A percentile compares a stretch with the other conserved stretches of the same genome.
phyloP scores from a whole-genome alignment of 2,113 vertebrate genomes.

The Galbula dea region DNA sequence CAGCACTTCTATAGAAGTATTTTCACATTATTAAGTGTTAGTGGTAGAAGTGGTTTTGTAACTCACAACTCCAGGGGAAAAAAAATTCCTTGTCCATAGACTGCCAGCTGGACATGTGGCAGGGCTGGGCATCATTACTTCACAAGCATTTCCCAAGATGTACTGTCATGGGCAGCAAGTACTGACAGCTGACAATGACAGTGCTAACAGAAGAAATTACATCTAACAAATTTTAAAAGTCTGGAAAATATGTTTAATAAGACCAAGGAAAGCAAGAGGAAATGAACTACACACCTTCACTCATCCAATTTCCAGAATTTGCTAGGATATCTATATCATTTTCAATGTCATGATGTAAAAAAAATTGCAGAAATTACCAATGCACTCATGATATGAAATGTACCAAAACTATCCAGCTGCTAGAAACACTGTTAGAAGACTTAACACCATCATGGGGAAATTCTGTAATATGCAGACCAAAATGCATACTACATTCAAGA shows the following conservation, averaged over 20 bases:
- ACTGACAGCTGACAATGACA: background rate
- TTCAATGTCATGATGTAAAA: background rate
- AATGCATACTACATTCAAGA: background rate
- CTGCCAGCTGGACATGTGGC: background rate
- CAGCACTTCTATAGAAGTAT: background rate
- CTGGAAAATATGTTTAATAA: background rate
- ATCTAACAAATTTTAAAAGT: background rate
- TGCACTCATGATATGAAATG: background rate
- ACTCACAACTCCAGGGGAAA: background rate
- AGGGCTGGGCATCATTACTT: background rate
- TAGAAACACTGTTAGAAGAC: background rate
- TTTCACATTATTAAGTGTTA: background rate
- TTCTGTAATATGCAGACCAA: background rate
- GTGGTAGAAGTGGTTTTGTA: background rate
- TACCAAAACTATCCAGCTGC: background rate
- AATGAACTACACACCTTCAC: background rate
- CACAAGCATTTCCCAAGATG: background rate
- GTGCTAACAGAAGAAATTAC: background rate
- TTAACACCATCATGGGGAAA: background rate
- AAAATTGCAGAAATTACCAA: background rate
- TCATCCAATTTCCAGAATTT: background rate
- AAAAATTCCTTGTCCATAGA: background rate
- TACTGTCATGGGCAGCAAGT: background rate
- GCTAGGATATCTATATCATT: background rate
- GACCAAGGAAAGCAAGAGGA: background rate